phyloP scores from a whole-genome alignment of 1,140 invertebrate genomes.

The Branchinecta lynchi region DNA sequence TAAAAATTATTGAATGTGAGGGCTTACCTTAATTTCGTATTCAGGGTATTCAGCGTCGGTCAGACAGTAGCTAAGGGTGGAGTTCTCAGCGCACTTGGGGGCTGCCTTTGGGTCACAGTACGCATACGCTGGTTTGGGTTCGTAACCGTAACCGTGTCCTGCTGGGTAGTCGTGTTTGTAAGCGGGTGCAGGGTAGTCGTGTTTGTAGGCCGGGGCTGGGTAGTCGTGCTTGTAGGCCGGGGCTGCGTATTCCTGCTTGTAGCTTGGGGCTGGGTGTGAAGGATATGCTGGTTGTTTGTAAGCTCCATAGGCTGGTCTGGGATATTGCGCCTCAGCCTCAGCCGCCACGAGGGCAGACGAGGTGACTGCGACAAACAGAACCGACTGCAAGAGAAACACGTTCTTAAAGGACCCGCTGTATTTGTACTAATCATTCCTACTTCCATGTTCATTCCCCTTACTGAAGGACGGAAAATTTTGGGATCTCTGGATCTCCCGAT shows the following conservation, averaged over 20 bases:
- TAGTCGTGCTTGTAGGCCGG: constrained; percentile 2
- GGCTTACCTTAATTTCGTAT: constrained; percentile 23
- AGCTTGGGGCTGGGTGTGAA: neutral
- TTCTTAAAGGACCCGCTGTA: too few relatives aligned
- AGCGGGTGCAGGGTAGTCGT: neutral
- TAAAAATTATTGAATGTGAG: too few relatives aligned
- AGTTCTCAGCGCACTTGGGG: constrained; percentile 23
- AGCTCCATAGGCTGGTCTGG: neutral
- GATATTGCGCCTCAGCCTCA: neutral
- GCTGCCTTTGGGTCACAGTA: constrained; percentile 22
- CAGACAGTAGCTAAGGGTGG: constrained; percentile 23
- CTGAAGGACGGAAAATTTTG: too few relatives aligned
- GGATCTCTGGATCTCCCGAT: too few relatives aligned
- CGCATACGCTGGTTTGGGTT: neutral
- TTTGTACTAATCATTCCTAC: too few relatives aligned
- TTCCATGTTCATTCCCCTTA: too few relatives aligned
- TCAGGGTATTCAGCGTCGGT: constrained; percentile 24
- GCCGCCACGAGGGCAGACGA: neutral
- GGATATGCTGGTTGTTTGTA: neutral
- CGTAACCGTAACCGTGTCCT: neutral
- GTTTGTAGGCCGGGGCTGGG: neutral
- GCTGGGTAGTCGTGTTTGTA: neutral
- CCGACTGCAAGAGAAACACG: neutral
- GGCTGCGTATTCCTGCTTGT: neutral
- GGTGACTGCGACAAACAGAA: neutral